These are phyloP conservation scores for Meloidogyne exigua DNA, from an alignment of 1,140 invertebrate species.

Conservation along the genomic window DNA sequence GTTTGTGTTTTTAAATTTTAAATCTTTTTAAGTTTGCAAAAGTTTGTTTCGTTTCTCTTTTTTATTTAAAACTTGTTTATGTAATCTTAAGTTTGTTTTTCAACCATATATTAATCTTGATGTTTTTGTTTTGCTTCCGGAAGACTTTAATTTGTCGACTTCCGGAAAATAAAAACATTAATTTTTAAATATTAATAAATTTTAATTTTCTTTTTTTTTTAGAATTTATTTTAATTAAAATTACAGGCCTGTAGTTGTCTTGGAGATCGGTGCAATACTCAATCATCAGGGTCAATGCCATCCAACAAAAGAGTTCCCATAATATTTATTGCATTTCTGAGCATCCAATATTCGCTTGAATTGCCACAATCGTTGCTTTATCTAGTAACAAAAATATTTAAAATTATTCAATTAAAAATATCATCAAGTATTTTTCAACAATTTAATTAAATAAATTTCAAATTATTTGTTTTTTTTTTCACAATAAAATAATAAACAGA, in stretches of 20 bases:
- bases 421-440: not conserved
- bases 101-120: too few species aligned
- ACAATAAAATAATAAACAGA: slow-evolving; percentile 11
- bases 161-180: too few species aligned
- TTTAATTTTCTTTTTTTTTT: not conserved
- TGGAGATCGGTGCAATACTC: slow-evolving; percentile 24
- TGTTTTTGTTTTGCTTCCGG: too few species aligned
- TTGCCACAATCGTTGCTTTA: not conserved
- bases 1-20: too few species aligned
- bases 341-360: not conserved
- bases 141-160: too few species aligned
- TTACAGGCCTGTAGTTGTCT: slow-evolving; percentile 32
- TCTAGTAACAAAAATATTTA: not conserved
- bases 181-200: too few species aligned
- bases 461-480: not conserved
- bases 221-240: slow-evolving; percentile 1
- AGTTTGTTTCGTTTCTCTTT: too few species aligned
- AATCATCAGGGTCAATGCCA: not conserved
- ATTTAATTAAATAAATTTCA: not conserved
- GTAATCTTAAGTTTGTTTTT: too few species aligned
- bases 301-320: not conserved
- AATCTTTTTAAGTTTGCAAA: too few species aligned
- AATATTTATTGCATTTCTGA: too few species aligned
- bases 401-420: not conserved
- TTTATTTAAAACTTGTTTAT: too few species aligned